phyloP scores from a whole-genome alignment of 2,888 invertebrate genomes.

The Oscheius sp. region DNA sequence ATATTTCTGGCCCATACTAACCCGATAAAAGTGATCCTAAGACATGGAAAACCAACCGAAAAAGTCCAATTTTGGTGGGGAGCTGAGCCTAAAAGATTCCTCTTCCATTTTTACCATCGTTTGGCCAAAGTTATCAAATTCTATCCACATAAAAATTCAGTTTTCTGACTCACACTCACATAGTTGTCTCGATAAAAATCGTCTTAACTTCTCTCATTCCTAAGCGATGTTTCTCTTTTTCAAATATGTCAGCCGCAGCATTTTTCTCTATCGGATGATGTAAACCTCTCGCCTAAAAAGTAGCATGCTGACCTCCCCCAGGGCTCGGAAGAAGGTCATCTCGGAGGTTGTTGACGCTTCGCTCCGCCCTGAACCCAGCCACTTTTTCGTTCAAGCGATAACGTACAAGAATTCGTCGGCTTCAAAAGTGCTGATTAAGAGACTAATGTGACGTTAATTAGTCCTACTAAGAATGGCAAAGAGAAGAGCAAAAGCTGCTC shows the following conservation, averaged over 20 bases:
- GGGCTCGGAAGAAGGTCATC: not conserved
- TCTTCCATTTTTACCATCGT: not conserved
- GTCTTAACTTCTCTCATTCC: not conserved
- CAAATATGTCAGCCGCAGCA: not conserved
- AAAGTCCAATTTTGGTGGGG: not conserved
- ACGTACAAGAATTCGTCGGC: too few relatives aligned
- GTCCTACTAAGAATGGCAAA: too few relatives aligned
- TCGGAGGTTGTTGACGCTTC: conserved; percentile 17
- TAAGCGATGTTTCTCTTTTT: not conserved
- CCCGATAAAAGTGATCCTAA: too few relatives aligned
- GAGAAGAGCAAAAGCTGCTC: too few relatives aligned
- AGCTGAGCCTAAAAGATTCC: not conserved
- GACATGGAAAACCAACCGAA: not conserved
- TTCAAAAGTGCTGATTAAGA: too few relatives aligned
- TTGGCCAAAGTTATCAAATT: not conserved
- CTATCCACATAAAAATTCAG: not conserved
- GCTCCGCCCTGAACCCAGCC: not conserved
- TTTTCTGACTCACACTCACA: conserved; percentile 8
- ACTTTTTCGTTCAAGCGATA: not conserved
- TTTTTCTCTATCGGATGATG: conserved; percentile 17
- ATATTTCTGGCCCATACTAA: not conserved
- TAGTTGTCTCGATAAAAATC: not conserved
- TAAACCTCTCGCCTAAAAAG: not conserved
- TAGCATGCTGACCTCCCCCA: not conserved
- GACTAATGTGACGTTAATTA: too few relatives aligned